Base-by-base conservation (phyloP, 2,888 invertebrate species). In the Poecilobothrus nobilitatus region DNA sequence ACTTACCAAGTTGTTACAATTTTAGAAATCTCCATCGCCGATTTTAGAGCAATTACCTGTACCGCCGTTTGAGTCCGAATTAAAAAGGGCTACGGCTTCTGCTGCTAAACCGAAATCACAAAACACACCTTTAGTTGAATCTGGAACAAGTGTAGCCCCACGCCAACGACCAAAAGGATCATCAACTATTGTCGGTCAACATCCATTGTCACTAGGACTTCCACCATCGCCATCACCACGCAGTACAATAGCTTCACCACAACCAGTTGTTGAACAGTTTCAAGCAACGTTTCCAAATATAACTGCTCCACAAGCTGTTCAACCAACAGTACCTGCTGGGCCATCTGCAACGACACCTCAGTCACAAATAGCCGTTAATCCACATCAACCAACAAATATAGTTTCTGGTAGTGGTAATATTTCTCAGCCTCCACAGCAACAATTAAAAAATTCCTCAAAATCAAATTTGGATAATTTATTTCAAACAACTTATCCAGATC, bases 101-200 rank as follows among this genome's bases (percentile, higher is more conserved):
- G 75, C 77, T 9, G 76, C 76, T 7, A 81, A 80, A 69, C 75
- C 78, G n/a, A 73, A 71, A 71, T 82, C 86, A 20, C 81, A 83
- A 73, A 37, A 15, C 2, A n/a, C 33, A 37, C n/a, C 81, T 78
- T 71, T 83, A 18, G 84, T 87, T 10, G 89, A 90, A 77, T 76
- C 80, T 3, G 89, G 90, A 68, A 94, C 94, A 2, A 91, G 91
- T 73, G 92, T 94, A 33, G 90, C 90, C 67, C 93, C 93, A 4
- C 83, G 93, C 67, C 92, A 92, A 78, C 84, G 94, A 73, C 94
- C 94, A 12, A 92, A 92, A 78, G 90, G 88, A 44, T 84, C 80
- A 71, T 75, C 80, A 7, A 73, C 79, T 33, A 75, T 74, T 65
- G 75, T 77, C 71, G 80, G 82, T 8, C 81, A 84, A 68, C 78